Conservation (phyloP, 2,888 invertebrate species). For the Eupeodes latifasciatus region DNA sequence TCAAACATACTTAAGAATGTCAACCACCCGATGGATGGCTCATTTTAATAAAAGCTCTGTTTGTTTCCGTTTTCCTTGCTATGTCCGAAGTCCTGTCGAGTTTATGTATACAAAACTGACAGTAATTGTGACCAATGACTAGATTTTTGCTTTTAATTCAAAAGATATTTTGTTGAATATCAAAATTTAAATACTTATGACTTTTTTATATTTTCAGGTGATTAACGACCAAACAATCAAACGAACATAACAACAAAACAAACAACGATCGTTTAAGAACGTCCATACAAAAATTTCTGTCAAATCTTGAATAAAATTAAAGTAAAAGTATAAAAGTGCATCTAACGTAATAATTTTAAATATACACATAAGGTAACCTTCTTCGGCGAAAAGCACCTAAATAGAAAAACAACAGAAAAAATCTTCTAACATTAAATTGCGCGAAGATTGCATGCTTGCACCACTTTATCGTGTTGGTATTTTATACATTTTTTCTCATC, state of each 20-base stretch:
- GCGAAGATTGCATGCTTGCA: conserved; percentile 46
- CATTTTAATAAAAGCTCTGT: too few relatives aligned
- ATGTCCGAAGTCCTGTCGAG: too few relatives aligned
- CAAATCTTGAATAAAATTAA: background rate
- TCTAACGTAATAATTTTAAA: background rate
- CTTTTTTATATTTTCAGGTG: background rate
- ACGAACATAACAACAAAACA: background rate
- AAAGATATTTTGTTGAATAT: too few relatives aligned
- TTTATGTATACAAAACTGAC: too few relatives aligned
- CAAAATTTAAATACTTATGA: too few relatives aligned
- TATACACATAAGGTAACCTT: background rate
- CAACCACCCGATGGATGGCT: too few relatives aligned
- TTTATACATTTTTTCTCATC: conserved; percentile 11
- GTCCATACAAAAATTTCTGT: background rate
- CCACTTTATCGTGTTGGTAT: conserved; percentile 41
- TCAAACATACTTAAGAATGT: too few relatives aligned
- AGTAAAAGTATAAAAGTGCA: background rate
- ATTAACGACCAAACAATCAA: background rate
- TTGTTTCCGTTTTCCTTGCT: too few relatives aligned
- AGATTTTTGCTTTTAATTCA: too few relatives aligned
- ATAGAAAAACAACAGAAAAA: conserved; percentile 1
- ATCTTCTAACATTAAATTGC: background rate
- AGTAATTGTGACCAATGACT: too few relatives aligned
- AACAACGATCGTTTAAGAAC: background rate
- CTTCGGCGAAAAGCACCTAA: background rate